Evolutionary conservation across 2,797 vertebrate genomes (phyloP), one percentile per base, ranked within the genome.

Genomic region (Carduelis carduelis): DNA sequence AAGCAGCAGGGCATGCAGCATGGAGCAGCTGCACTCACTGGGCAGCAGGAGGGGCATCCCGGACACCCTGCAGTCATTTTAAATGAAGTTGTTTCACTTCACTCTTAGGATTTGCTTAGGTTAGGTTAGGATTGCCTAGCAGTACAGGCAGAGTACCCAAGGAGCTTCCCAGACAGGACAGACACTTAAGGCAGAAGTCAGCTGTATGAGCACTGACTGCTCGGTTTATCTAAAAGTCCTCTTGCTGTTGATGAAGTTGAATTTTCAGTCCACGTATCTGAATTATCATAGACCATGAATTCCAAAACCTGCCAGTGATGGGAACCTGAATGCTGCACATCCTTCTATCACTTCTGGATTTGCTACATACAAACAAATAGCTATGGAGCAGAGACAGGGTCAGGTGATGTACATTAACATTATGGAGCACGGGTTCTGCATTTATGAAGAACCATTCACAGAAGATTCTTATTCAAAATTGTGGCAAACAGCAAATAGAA

Each of bases 391-490:
- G 47, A 64, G 59, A 66, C 24, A 92, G 56, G 44, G 66, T 35
- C 49, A 63, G 76, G 49, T 35, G 49, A 35, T 6, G 0, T 20
- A 68, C 18, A 1, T n/a, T n/a, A 87, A 49, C 3, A 66, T 87
- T 70, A 63, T 0, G 0, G 64, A 56, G 12, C 37, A 60, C 0
- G 0, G 14, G 35, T 90, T 84, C 68, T 64, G 49, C 7, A 24
- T 72, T 75, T 69, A 32, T 52, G 52, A 55, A 65, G 37, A 81
- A 61, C 21, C 0, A 0, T n/a, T 76, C 63, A 59, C 56, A 43
- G 32, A 93, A 81, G 17, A 76, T 49, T 82, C 44, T 55, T 89
- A 41, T 26, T 72, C 49, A 82, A 92, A 89, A 68, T 47, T 69
- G 78, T 2, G 8, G 34, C 44, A 91, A 82, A 80, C 8, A 63